Percentiles rank a stretch among this genome's conserved stretches.
Conservation (phyloP, 1,140 invertebrate genomes). For the Hyles euphorbiae region DNA sequence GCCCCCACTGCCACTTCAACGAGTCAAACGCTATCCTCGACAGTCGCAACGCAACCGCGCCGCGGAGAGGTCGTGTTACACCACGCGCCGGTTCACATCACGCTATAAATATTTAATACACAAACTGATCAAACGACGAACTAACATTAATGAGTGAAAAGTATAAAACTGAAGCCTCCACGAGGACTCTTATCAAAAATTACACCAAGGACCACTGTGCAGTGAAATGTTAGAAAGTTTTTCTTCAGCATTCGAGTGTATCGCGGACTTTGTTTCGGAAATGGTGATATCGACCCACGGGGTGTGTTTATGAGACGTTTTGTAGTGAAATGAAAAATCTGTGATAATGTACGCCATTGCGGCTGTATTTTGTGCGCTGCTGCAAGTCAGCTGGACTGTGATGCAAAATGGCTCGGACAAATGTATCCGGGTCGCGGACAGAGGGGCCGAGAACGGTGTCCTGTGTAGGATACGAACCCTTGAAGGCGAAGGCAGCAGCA, state of each 20-base stretch:
- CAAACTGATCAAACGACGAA: conserved; percentile 49
- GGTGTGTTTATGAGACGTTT: conserved; percentile 72
- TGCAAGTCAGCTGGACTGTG: conserved; percentile 54
- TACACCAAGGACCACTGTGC: conserved; percentile 44
- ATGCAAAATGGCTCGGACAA: conserved; percentile 59
- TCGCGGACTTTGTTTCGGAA: conserved; percentile 72
- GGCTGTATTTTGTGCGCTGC: conserved; percentile 57
- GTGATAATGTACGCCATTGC: conserved; percentile 66
- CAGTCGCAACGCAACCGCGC: conserved; percentile 66
- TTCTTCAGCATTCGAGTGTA: conserved; percentile 59
- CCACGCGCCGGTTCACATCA: conserved; percentile 38
- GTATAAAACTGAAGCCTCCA: conserved; percentile 21
- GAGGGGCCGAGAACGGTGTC: conserved; percentile 73
- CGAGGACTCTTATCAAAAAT: conserved; percentile 28
- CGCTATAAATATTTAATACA: conserved; percentile 67
- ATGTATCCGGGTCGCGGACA: conserved; percentile 47
- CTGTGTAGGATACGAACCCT: conserved; percentile 83
- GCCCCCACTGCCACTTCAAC: conserved; percentile 60
- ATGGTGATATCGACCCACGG: conserved; percentile 73
- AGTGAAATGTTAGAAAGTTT: conserved; percentile 67
- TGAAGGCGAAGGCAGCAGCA: conserved; percentile 79
- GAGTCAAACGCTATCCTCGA: conserved; percentile 51
- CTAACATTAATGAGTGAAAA: conserved; percentile 36
- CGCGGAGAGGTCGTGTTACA: conserved; percentile 45
- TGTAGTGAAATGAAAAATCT: conserved; percentile 70